These are phyloP conservation scores for Semibalanus balanoides DNA, from an alignment of 1,140 invertebrate genomes.

Conservation along the genomic window DNA sequence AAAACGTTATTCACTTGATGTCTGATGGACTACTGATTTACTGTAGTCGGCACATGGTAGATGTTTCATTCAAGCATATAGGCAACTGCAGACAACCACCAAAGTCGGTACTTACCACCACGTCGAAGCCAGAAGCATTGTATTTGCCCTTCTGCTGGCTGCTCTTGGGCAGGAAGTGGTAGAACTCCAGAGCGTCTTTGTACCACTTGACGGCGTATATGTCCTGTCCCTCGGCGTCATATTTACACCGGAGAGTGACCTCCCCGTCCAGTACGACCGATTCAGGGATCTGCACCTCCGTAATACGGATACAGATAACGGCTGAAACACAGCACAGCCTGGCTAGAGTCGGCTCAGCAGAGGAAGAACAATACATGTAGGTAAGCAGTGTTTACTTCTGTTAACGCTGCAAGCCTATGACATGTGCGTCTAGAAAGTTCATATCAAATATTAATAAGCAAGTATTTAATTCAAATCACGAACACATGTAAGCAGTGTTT, in stretches of 20 bases:
- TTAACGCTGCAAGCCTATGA: no score
- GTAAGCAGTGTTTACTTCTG: no score
- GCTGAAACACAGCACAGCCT: not conserved
- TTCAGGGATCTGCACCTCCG: not conserved
- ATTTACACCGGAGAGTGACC: not conserved
- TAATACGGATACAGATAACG: not conserved
- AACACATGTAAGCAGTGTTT: not conserved
- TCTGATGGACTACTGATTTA: no score
- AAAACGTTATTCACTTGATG: no score
- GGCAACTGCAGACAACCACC: no score
- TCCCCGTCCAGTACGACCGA: not conserved
- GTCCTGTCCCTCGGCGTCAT: not conserved
- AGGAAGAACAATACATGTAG: no score
- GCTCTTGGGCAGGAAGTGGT: not conserved
- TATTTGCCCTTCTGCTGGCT: not conserved
- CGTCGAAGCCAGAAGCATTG: not conserved
- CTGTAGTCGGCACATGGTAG: no score
- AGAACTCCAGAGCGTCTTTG: not conserved
- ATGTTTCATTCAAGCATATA: no score
- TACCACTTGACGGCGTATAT: slow-evolving; percentile 6
- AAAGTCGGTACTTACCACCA: not conserved
- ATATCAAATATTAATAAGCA: no score
- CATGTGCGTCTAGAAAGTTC: no score
- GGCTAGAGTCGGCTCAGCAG: no score
- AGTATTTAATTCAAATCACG: not conserved